Conservation (phyloP, 2,113 vertebrate species). For the Myanophis thanlyinensis region DNA sequence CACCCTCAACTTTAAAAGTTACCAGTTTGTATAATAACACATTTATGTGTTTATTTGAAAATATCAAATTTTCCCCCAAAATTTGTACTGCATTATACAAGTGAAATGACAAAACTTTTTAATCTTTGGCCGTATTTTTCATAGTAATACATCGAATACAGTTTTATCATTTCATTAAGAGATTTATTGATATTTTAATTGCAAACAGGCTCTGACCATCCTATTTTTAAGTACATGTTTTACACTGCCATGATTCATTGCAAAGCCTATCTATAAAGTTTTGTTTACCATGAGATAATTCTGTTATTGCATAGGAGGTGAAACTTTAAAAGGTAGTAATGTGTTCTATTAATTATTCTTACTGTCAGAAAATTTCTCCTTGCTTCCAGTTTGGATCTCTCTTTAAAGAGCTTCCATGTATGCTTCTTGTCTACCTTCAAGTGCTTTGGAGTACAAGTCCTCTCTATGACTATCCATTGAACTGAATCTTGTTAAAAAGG, state of each 20-base stretch:
- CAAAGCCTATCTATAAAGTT: constrained; percentile 39
- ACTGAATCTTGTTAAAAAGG: background rate
- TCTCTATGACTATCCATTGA: background rate
- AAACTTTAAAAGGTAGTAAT: background rate
- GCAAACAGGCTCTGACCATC: constrained; percentile 27
- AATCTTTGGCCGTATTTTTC: background rate
- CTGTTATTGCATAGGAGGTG: constrained; percentile 31
- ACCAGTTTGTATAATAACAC: background rate
- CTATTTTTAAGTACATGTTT: constrained; percentile 48
- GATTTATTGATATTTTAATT: background rate
- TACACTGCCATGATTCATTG: constrained; percentile 61
- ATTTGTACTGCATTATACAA: constrained; percentile 3
- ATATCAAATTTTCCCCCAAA: background rate
- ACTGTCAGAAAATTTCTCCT: background rate
- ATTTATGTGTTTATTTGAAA: constrained; percentile 1
- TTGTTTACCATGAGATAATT: constrained; percentile 41
- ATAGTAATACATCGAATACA: constrained; percentile 2
- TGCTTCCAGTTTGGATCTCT: background rate
- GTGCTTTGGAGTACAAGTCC: background rate
- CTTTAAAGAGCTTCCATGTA: background rate
- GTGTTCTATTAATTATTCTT: background rate
- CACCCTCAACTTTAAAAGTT: background rate
- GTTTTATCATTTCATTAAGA: background rate
- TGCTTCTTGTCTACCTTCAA: background rate
- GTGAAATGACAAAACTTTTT: constrained; percentile 12